Evolutionary conservation across 2,113 vertebrate genomes (phyloP).

Genomic region (Rhinogobius similis): DNA sequence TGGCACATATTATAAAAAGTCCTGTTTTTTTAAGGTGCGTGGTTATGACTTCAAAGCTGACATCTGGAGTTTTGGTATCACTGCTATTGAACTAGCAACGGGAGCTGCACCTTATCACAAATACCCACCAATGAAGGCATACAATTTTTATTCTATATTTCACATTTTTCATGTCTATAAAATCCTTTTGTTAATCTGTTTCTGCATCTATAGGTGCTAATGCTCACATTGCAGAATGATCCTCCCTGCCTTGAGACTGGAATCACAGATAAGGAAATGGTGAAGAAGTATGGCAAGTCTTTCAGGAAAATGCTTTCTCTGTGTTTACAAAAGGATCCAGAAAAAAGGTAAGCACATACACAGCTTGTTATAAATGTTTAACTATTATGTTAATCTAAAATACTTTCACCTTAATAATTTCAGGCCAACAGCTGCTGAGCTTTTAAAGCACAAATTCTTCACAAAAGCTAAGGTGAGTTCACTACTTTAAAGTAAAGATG

Average conservation of each 20-base stretch:
- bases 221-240: conserved; percentile 98
- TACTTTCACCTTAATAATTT: conserved; percentile 24
- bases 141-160: background rate
- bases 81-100: conserved; percentile 95
- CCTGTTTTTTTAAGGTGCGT: conserved; percentile 80
- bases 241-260: conserved; percentile 95
- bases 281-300: conserved; percentile 98
- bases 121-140: conserved; percentile 97
- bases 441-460: conserved; percentile 96
- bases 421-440: conserved; percentile 93
- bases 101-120: conserved; percentile 98
- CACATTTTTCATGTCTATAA: background rate
- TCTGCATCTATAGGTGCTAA: conserved; percentile 87
- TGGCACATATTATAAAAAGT: background rate
- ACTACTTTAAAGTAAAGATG: background rate
- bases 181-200: background rate
- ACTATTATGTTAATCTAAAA: conserved; percentile 4
- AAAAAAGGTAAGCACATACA: conserved; percentile 86
- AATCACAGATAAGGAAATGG: conserved; percentile 95
- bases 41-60: conserved; percentile 99
- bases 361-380: background rate
- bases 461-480: conserved; percentile 92
- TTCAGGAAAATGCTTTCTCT: conserved; percentile 97
- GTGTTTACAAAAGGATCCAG: conserved; percentile 98
- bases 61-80: conserved; percentile 99